Conservation (phyloP, 2,888 invertebrate species). For the Phaonia tiefii region DNA sequence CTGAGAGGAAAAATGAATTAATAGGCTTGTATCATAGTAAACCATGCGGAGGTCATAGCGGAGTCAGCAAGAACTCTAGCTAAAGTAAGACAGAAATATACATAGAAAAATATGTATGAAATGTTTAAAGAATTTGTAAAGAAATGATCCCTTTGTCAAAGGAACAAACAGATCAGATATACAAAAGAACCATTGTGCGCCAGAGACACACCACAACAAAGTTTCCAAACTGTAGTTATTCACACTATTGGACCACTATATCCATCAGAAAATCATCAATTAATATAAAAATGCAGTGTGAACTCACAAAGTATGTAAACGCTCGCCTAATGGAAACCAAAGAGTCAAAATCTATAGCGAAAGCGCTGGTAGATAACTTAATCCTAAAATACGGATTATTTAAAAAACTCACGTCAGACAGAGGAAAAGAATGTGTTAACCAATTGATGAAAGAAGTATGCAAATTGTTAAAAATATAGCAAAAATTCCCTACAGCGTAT, state of each 20-base stretch:
- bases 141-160: conserved; percentile 45
- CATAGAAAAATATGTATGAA: conserved; percentile 57
- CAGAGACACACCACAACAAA: conserved; percentile 46
- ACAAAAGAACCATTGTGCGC: no score
- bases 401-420: neutral
- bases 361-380: neutral
- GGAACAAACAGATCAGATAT: conserved; percentile 55
- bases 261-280: neutral
- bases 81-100: conserved; percentile 51
- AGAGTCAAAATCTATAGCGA: neutral
- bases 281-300: conserved; percentile 9
- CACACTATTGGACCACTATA: conserved; percentile 27
- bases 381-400: conserved; percentile 2
- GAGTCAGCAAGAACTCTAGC: conserved; percentile 41
- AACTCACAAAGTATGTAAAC: neutral
- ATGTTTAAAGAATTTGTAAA: conserved; percentile 57
- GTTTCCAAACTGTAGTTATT: conserved; percentile 48
- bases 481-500: neutral
- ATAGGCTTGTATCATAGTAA: no score
- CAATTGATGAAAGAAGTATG: neutral
- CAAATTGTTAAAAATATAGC: neutral
- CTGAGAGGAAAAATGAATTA: no score
- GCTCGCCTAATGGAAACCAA: neutral
- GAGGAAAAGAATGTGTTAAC: neutral
- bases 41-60: conserved; percentile 58